These are phyloP conservation scores for Tricholaema leucomelas DNA, from an alignment of 2,113 vertebrate genomes.

Conservation along the genomic window DNA sequence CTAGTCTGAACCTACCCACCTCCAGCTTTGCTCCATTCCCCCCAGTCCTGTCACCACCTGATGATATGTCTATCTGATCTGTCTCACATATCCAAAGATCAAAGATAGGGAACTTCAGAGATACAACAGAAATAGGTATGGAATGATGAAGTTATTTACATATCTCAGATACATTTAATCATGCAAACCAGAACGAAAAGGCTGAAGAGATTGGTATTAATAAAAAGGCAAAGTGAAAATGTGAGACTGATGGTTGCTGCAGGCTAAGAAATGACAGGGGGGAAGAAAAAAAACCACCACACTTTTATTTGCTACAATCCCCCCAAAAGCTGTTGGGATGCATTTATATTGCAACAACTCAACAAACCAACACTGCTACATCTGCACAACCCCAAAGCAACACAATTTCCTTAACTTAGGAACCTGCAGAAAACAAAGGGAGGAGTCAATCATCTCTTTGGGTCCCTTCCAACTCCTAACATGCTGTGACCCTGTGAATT, in stretches of 20 bases:
- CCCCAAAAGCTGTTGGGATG: background rate
- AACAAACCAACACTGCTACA: background rate
- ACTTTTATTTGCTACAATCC: background rate
- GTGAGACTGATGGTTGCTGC: no score
- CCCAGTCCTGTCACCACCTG: no score
- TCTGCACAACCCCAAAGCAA: background rate
- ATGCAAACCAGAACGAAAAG: background rate
- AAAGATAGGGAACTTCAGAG: slow-evolving; percentile 19
- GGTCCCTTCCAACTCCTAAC: no score
- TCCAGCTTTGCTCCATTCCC: no score
- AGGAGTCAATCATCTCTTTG: no score
- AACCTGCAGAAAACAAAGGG: background rate
- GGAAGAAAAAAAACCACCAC: background rate
- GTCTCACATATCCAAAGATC: background rate
- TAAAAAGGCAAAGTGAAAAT: background rate
- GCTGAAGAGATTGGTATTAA: background rate
- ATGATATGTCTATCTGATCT: no score
- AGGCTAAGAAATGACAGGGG: background rate
- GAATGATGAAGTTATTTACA: background rate
- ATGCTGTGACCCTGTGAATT: background rate
- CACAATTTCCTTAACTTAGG: background rate
- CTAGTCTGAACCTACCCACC: no score
- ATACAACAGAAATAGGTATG: background rate
- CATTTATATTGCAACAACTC: background rate
- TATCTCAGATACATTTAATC: background rate